Evolutionary conservation across 2,113 vertebrate species (phyloP).

Genomic region (Aptenodytes forsteri): DNA sequence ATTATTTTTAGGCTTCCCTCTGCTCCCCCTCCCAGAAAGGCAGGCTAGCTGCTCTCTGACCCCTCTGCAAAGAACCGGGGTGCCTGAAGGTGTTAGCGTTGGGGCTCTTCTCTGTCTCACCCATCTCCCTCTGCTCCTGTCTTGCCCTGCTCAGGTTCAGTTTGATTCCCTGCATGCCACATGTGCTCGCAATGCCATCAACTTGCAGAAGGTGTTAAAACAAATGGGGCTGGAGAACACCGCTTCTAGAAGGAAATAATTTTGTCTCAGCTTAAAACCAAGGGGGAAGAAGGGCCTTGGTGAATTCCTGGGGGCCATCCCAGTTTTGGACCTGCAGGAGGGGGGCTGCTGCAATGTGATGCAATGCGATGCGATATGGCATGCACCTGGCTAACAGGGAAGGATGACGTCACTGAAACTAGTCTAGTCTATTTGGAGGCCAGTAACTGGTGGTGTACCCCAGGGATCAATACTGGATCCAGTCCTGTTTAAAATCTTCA

Average conservation of each 20-base stretch:
- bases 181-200: neutral
- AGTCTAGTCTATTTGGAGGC: neutral
- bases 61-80: neutral
- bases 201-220: neutral
- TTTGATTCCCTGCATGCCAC: fast-evolving
- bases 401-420: neutral
- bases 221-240: neutral
- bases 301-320: neutral
- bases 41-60: neutral
- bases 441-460: neutral
- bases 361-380: fast-evolving
- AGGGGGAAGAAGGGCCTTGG: neutral
- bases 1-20: neutral
- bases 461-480: neutral
- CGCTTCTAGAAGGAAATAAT: neutral
- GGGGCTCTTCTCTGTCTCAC: neutral
- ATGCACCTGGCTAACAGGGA: neutral
- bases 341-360: neutral
- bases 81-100: neutral
- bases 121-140: neutral
- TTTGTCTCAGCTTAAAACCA: neutral
- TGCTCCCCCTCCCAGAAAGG: neutral
- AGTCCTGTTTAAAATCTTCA: neutral
- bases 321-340: neutral
- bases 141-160: neutral